These are phyloP conservation scores for Clavelina lepadiformis DNA, from an alignment of 23 tunicate species.

Conservation along the genomic window DNA sequence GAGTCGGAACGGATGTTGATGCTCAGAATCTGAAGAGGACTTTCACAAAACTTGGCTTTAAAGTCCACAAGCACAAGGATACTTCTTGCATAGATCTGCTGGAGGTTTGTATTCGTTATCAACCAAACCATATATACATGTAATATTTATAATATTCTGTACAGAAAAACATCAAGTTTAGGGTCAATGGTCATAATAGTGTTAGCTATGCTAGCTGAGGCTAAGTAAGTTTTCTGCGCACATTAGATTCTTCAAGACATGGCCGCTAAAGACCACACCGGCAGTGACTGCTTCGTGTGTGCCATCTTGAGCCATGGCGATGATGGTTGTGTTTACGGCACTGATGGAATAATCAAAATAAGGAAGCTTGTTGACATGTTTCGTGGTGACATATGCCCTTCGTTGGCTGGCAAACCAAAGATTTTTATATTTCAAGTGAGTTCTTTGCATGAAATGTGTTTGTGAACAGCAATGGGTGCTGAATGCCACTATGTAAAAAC, in stretches of 20 bases:
- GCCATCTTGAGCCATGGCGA: slow-evolving; percentile 84
- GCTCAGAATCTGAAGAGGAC: slow-evolving; percentile 31
- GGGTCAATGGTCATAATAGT: too few species aligned
- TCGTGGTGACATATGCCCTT: slow-evolving; percentile 65
- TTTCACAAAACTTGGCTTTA: slow-evolving; percentile 56
- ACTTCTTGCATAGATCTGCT: background rate
- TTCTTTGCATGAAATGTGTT: too few species aligned
- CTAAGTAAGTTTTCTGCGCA: too few species aligned
- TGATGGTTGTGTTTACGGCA: slow-evolving; percentile 65
- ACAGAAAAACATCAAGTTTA: too few species aligned
- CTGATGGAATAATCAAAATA: slow-evolving; percentile 57
- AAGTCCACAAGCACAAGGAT: slow-evolving; percentile 41
- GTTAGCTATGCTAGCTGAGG: too few species aligned
- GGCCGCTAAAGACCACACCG: slow-evolving; percentile 44
- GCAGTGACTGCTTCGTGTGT: slow-evolving; percentile 54
- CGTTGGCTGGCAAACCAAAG: slow-evolving; percentile 78
- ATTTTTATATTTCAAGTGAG: slow-evolving; percentile 77
- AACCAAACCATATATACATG: too few species aligned
- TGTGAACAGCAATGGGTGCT: too few species aligned
- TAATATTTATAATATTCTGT: too few species aligned
- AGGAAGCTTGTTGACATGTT: slow-evolving; percentile 48
- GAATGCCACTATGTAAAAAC: too few species aligned
- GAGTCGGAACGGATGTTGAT: slow-evolving; percentile 81
- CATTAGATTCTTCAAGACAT: slow-evolving; percentile 27
- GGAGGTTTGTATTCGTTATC: slow-evolving; percentile 35